A percentile compares a stretch with the other conserved stretches of the same genome.
Evolutionary conservation across 2,888 invertebrate species (phyloP).

Genomic region (Hoplodrina blanda): DNA sequence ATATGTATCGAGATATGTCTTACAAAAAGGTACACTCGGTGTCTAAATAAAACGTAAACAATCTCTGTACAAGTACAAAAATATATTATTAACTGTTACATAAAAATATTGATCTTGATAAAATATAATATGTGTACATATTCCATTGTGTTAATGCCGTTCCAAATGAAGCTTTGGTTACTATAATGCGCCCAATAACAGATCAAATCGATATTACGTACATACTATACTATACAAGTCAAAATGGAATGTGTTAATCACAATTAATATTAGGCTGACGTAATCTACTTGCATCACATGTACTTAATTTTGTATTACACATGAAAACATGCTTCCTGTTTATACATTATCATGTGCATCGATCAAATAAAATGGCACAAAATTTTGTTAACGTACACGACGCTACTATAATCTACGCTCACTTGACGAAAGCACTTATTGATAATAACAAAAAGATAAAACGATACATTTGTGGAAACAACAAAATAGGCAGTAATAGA

Average conservation of each 20-base stretch:
- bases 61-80: constrained; percentile 86
- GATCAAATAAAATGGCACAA: constrained; percentile 85
- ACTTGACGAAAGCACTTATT: constrained; percentile 57
- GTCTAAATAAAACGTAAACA: constrained; percentile 75
- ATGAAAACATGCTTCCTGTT: constrained; percentile 52
- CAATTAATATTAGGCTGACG: constrained; percentile 66
- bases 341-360: constrained; percentile 74
- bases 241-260: constrained; percentile 85
- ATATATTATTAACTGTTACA: constrained; percentile 81
- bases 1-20: constrained; percentile 69
- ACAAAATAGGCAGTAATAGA: constrained; percentile 38
- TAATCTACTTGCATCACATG: constrained; percentile 63
- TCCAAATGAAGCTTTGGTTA: constrained; percentile 71
- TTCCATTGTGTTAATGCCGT: constrained; percentile 67
- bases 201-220: constrained; percentile 45
- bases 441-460: constrained; percentile 42
- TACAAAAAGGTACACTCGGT: constrained; percentile 74
- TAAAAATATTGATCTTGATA: constrained; percentile 80
- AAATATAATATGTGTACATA: constrained; percentile 70
- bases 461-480: constrained; percentile 35
- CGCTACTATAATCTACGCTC: constrained; percentile 62
- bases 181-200: constrained; percentile 46
- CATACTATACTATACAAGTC: constrained; percentile 50
- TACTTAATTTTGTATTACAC: constrained; percentile 57
- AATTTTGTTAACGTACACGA: constrained; percentile 81